Base-by-base conservation (phyloP, 1,140 invertebrate genomes). In the Drosophila teissieri region DNA sequence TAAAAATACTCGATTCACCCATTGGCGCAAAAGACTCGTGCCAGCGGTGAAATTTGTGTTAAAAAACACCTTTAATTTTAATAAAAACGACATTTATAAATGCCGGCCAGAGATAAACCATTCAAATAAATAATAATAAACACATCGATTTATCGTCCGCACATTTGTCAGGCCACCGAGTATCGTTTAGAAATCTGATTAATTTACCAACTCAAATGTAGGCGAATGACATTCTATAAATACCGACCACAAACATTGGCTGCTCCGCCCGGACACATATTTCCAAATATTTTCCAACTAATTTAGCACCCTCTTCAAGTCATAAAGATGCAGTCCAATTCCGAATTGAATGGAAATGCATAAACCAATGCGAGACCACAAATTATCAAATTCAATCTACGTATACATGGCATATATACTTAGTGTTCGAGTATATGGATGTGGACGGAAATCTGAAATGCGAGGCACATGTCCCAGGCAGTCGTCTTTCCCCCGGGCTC, bases 381-480 rank as follows among this genome's bases (percentile, higher is more conserved):
- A 86, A 84, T 83, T 75, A 83, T 53, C 69, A 55, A 79, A 85
- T 80, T 77, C 60, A 69, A 81, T 80, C 62, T 72, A 55, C 52
- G 52, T 60, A 54, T 51, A 31, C 27, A 31, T 51, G 11, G 51
- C 36, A 45, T 69, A 63, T 74, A 36, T 79, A 64, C n/a, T 17
- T 40, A 22, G 52, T 27, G 37, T 56, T 36, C 31, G n/a, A 8
- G 2, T 3, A 14, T 57, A 11, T 57, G 17, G 8, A 78, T 55
- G 24, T 42, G 22, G 24, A 65, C 44, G 60, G 74, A 63, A 62
- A 73, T 73, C 48, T 67, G 17, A 62, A 70, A 73, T 80, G 73
- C 57, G 39, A 27, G 22, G 51, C 57, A 65, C 45, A 60, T 54
- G 49, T 58, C 49, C 51, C 62, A 62, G 48, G 40, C 40, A 63